Evolutionary conservation across 2,888 invertebrate genomes (phyloP), one percentile per base, ranked within the genome.

Genomic region (Nomada fucata): DNA sequence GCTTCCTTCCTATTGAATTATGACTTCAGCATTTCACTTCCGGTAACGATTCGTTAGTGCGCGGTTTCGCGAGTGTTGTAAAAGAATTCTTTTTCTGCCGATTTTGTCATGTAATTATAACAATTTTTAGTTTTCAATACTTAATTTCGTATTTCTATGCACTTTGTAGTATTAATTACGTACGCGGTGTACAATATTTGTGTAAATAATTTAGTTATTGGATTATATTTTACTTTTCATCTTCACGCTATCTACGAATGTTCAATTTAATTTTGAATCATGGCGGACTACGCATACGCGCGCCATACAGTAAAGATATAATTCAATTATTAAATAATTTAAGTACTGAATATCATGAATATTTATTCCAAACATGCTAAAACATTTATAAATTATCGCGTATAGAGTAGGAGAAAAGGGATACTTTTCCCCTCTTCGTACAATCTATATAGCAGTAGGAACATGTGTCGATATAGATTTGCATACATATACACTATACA

Each of bases 31-130:
- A 29, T 52, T 4, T 3, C 18, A 57, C 18, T 59, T 74, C 29
- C 44, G 29, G 59, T 65, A 20, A 2, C 0, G 5, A 20, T 29
- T 36, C 36, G 7, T 59, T n/a, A 20, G 10, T 74, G 59, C 44
- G n/a, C 18, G 26, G 26, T 50, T 72, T 73, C 1, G 0, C 36
- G 18, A 47, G 15, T 13, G 1, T 18, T 7, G 4, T n/a, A 13
- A 0, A 23, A 13, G 11, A 20, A 9, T 55, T 11, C 53, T 15
- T 67, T 36, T 15, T 9, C 36, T n/a, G 15, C 29, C 20, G 42
- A 36, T 23, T 55, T 44, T 15, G 4, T n/a, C 64, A 44, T 26
- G 42, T 78, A 75, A 42, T 26, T 57, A 78, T 68, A 74, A 50
- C 13, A 52, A 10, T 52, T 23, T 52, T 9, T 36, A 53, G 13